Percentiles rank a stretch among this genome's conserved stretches.
Conservation (phyloP, 1,140 invertebrate genomes). For the Vollenhovia emeryi region DNA sequence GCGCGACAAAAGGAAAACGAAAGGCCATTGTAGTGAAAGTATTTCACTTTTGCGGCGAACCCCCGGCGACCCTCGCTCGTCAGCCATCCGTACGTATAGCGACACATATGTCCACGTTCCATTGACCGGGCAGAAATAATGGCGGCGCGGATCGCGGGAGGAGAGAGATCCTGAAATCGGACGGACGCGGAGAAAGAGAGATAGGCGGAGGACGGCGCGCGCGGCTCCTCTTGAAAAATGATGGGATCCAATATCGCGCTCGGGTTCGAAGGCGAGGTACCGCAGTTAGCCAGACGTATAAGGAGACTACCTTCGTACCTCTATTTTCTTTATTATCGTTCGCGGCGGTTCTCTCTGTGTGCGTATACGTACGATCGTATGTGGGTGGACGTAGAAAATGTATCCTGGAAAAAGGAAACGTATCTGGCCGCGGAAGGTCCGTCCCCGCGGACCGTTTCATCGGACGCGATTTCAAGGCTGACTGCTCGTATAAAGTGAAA, state of each 20-base stretch:
- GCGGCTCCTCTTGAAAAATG: slow-evolving; percentile 68
- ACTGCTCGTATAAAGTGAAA: slow-evolving; percentile 81
- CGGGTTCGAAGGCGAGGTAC: slow-evolving; percentile 54
- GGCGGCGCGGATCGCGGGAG: slow-evolving; percentile 1
- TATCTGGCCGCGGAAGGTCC: slow-evolving; percentile 46
- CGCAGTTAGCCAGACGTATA: slow-evolving; percentile 65
- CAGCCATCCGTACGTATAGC: slow-evolving; percentile 38
- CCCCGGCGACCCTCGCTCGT: slow-evolving; percentile 27
- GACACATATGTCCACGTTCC: slow-evolving; percentile 62
- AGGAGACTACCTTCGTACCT: slow-evolving; percentile 61
- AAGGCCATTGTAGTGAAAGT: slow-evolving; percentile 57
- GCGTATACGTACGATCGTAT: not conserved
- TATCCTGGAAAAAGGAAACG: slow-evolving; percentile 58
- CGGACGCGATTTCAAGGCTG: slow-evolving; percentile 81
- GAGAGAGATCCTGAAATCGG: slow-evolving; percentile 36
- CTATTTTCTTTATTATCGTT: slow-evolving; percentile 75
- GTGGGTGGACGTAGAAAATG: slow-evolving; percentile 56
- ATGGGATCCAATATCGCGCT: slow-evolving; percentile 72
- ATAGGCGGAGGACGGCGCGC: not conserved
- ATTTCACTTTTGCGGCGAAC: slow-evolving; percentile 52
- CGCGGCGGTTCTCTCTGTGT: slow-evolving; percentile 5
- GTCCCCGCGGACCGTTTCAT: slow-evolving; percentile 56
- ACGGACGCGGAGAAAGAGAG: not conserved
- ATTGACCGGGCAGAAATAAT: slow-evolving; percentile 69
- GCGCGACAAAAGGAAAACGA: slow-evolving; percentile 36